Base-by-base conservation (phyloP, 37 sponge, comb jelly and placozoan species). In the Ianthella basta region DNA sequence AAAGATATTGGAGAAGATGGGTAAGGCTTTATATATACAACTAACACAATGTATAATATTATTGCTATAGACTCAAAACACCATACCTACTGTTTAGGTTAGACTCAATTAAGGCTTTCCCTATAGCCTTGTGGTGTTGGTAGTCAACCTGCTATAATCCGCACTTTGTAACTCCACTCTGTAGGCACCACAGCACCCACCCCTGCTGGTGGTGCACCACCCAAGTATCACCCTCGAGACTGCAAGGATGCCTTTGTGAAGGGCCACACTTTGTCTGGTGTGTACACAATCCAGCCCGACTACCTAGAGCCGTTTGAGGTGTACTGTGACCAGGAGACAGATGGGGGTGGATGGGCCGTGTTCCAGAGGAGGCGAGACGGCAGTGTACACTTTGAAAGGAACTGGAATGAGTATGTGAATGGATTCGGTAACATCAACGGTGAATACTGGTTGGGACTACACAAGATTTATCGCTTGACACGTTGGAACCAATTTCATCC, bases 331-430 rank as follows among this genome's bases (percentile, higher is more conserved):
- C 56, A 55, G 61, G 60, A 56, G 33, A 56, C 60, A 32, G 82
- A 81, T 34, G 82, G 82, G 1, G 82, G 82, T 24, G 82, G 82
- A 24, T 81, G 82, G 82, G 24, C 59, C 5, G 82, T 81, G 0
- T 81, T 81, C 25, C 82, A 81, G 40, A 59, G 60, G 39, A 81
- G 82, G 24, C 23, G 14, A 3, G 61, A 81, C 12, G 82, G 82
- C 1, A 35, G 35, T 21, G 82, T 61, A 2, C 1, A 81, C 63
- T 81, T 81, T 57, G 13, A 81, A 6, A 18, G 61, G 1, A 59
- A 57, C 39, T 59, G 59, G 61, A 27, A 15, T 1, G 59, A 59
- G 21, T 81, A 81, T 59, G 61, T 29, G 1, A 23, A 81, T 29
- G 82, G 82, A 1, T 81, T 81, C 33, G 59, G 61, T 34, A 30